These are phyloP conservation scores for Centropristis striata DNA, from an alignment of 2,113 vertebrate genomes.

Conservation along the genomic window DNA sequence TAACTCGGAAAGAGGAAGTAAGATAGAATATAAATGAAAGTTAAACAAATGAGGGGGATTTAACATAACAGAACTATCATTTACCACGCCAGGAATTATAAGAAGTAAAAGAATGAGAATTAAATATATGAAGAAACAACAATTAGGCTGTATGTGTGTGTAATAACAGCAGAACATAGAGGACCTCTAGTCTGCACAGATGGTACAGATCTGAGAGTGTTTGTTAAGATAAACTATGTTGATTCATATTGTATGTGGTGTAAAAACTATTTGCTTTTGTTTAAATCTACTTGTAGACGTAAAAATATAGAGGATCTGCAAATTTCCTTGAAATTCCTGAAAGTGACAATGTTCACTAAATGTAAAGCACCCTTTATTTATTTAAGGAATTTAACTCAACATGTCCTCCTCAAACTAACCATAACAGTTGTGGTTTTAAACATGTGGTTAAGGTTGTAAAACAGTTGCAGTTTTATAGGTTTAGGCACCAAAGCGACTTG, in stretches of 20 bases:
- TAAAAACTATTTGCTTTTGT: not conserved
- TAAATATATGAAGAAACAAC: conserved; percentile 6
- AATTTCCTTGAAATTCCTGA: too few relatives aligned
- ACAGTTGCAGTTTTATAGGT: too few relatives aligned
- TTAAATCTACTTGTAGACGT: not conserved
- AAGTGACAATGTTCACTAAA: not conserved
- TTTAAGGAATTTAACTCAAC: not conserved
- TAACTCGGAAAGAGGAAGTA: not conserved
- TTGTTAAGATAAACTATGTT: not conserved
- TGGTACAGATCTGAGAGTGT: not conserved
- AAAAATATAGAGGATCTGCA: not conserved
- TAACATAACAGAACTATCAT: conserved; percentile 15
- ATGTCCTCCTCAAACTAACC: too few relatives aligned
- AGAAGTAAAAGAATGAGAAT: conserved; percentile 5
- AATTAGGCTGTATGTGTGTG: not conserved
- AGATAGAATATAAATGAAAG: conserved; percentile 14
- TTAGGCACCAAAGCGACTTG: too few relatives aligned
- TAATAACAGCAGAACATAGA: not conserved
- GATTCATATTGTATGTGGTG: not conserved
- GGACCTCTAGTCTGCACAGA: not conserved
- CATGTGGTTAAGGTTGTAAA: too few relatives aligned
- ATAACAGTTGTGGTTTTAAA: too few relatives aligned
- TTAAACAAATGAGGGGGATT: conserved; percentile 21
- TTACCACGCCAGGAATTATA: not conserved
- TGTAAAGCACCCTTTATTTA: not conserved